Base-by-base conservation (phyloP, 2,888 invertebrate genomes). In the Drosophila kuntzei region DNA sequence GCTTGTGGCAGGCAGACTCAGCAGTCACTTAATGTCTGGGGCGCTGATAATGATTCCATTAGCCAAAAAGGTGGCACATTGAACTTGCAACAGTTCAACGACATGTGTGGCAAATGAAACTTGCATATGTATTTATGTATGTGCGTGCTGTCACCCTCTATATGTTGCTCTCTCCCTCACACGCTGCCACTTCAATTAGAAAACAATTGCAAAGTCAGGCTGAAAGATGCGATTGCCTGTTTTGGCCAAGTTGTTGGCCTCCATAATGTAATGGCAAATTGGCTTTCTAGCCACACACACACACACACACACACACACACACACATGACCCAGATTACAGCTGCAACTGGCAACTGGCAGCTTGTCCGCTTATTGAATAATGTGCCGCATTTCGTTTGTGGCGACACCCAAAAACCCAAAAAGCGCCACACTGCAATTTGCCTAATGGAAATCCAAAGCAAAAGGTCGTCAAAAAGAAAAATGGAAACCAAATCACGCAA, bases 21-120 rank as follows among this genome's bases (percentile, higher is more conserved):
- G 37, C 71, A 39, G 43, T 37, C 46, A 29, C 16, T 51, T 53
- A 41, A 53, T 61, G 63, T 67, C 70, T 61, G 73, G 47, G 34
- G 29, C 57, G 44, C 58, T 73, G 77, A 79, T 84, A 88, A 88
- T 84, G 83, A 79, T 70, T 82, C 71, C 83, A 86, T 88, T 84
- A 86, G 88, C 75, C 79, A 34, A 79, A 76, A 76, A 47, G 71
- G 61, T 79, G 79, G 86, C 88, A 60, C 85, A 32, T 86, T 87
- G 77, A 82, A 79, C 86, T 76, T 73, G 57, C 71, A 41, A 44
- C 68, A 44, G 83, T 84, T 87, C 83, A 88, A 70, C 69, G 86
- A 83, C 88, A 71, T 65, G 59, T 37, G 29, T 41, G 37, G 39
- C 73, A 54, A 39, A 20, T 47, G 39, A 16, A 41, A 20, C 16